Percentiles rank a stretch among this genome's conserved stretches.
Evolutionary conservation across 2,113 vertebrate species (phyloP).

Genomic region (Struthio camelus): DNA sequence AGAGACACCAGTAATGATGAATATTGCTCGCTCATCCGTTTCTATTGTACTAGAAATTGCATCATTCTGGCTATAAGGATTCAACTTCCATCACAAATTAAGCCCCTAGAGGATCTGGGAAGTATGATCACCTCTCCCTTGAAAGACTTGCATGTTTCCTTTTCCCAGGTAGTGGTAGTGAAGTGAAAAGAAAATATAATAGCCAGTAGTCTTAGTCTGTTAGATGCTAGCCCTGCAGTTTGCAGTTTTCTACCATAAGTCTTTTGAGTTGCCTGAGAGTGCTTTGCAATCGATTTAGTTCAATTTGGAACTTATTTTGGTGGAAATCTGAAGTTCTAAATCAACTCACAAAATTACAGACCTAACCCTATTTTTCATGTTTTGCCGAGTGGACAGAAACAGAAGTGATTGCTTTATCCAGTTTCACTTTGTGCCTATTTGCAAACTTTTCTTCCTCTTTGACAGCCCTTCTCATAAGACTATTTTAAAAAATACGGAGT

Average conservation of each 20-base stretch:
- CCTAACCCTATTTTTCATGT: not conserved
- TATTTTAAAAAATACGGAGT: not conserved
- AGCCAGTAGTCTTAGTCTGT: not conserved
- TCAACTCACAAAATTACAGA: not conserved
- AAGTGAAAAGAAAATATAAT: not conserved
- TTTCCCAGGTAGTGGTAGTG: not conserved
- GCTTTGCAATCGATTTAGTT: not conserved
- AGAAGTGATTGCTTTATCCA: not conserved
- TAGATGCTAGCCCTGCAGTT: rapidly evolving
- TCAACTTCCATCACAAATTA: too few species aligned
- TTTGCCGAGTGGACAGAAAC: not conserved
- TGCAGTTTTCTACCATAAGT: not conserved
- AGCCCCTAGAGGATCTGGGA: too few species aligned
- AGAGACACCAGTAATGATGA: not conserved
- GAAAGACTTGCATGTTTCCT: not conserved
- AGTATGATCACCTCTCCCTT: not conserved
- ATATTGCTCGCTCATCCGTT: rapidly evolving
- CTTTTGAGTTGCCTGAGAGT: not conserved
- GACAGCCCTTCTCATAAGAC: not conserved
- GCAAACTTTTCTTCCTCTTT: not conserved
- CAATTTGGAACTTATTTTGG: not conserved
- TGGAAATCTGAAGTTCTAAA: not conserved
- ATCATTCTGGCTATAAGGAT: too few species aligned
- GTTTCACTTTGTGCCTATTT: not conserved
- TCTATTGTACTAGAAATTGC: not conserved